Conservation (phyloP, 2,797 vertebrate genomes). For the Acipenser oxyrinchus region DNA sequence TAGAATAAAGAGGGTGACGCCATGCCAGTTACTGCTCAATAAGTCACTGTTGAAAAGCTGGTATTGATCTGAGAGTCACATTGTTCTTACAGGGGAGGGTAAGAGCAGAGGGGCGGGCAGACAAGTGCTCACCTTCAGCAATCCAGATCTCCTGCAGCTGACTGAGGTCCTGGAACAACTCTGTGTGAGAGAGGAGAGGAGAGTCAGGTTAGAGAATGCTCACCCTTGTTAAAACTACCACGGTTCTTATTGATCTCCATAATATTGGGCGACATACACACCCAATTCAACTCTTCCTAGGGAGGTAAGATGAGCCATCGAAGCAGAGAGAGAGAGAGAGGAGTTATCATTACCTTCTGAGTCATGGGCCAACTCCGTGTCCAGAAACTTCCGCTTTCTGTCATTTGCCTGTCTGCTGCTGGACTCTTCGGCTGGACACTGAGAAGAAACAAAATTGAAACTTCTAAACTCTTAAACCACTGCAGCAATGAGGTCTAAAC, state of each 20-base stretch:
- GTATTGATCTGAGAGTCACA: too few species aligned
- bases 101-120: too few species aligned
- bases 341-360: slow-evolving; percentile 73
- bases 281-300: background rate
- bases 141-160: slow-evolving; percentile 96
- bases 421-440: slow-evolving; percentile 64
- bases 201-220: background rate
- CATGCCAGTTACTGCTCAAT: too few species aligned
- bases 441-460: background rate
- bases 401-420: slow-evolving; percentile 64
- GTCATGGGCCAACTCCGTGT: slow-evolving; percentile 87
- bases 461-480: too few species aligned
- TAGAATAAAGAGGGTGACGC: too few species aligned
- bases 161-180: slow-evolving; percentile 95
- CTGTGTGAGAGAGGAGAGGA: slow-evolving; percentile 51
- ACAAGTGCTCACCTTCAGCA: slow-evolving; percentile 76
- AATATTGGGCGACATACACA: background rate
- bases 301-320: too few species aligned
- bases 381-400: slow-evolving; percentile 88
- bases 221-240: background rate
- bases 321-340: too few species aligned
- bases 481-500: too few species aligned
- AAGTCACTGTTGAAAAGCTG: too few species aligned
- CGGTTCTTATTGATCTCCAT: too few species aligned
- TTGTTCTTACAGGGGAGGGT: too few species aligned